Evolutionary conservation across 92 coral and sea anemone genomes (phyloP), one percentile per base, ranked within the genome.

Genomic region (Palythoa grandis): DNA sequence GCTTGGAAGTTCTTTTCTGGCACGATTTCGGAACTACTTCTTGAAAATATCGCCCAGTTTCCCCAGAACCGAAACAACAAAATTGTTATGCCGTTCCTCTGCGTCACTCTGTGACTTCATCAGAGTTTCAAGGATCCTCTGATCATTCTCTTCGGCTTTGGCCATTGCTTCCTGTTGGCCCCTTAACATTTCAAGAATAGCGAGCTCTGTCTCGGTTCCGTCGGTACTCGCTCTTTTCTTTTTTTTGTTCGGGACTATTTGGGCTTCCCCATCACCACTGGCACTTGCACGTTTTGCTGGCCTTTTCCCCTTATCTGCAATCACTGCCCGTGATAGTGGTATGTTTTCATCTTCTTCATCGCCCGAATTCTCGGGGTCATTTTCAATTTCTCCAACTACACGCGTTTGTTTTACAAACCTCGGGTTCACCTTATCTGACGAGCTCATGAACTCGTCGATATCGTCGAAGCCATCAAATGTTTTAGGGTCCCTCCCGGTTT

Each of bases 311-410:
- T 77, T 77, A 77, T 77, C 83, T 77, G 83, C 83, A 77, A 77
- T 77, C 83, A 77, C 83, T 77, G 83, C 83, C 83, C 83, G 83
- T 77, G 83, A 77, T 77, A 77, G 83, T 77, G 83, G 83, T 77
- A 57, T 77, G 83, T 77, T 77, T 77, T 77, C 83, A 77, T 77
- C 83, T 77, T 77, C 83, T 77, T 77, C 83, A 77, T 77, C 83
- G 83, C 83, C 83, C 83, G 83, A 77, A 77, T 77, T 77, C 83
- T 77, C 83, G 83, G 83, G 83, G 83, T 77, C 83, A 77, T 77
- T 77, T 77, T 77, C 83, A 77, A 77, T 77, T 77, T 77, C 83
- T 77, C 83, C 83, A 77, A 77, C 83, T 77, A 77, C 83, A 77
- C 83, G 83, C 83, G 83, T 77, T 77, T 77, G 83, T 77, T 77